phyloP scores from a whole-genome alignment of 1,140 invertebrate genomes.

The Neodiprion virginianus region DNA sequence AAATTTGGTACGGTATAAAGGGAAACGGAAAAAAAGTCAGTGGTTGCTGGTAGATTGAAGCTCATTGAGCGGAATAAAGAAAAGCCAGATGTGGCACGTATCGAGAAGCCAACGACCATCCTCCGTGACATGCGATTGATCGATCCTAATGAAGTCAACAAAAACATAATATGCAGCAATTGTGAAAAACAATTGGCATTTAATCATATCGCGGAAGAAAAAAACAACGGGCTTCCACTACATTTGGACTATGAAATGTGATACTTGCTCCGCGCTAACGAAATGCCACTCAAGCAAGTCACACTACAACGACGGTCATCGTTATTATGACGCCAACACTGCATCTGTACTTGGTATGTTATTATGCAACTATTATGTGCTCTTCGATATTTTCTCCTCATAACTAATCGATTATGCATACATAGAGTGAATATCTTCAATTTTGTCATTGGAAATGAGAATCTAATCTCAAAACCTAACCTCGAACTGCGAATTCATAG shows the following conservation, averaged over 20 bases:
- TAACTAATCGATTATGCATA: not conserved
- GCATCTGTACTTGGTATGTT: conserved; percentile 12
- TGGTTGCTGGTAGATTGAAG: too few species aligned
- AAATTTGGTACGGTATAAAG: too few species aligned
- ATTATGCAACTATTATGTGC: conserved; percentile 12
- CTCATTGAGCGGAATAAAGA: too few species aligned
- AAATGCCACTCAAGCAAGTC: conserved; percentile 11
- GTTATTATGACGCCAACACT: conserved; percentile 13
- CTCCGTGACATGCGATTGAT: conserved; percentile 13
- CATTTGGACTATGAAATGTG: conserved; percentile 7
- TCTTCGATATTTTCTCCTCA: not conserved
- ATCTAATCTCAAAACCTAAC: too few species aligned
- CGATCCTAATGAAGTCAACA: conserved; percentile 11
- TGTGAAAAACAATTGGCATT: not conserved
- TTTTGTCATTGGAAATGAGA: too few species aligned
- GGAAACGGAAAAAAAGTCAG: too few species aligned
- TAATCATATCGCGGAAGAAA: not conserved
- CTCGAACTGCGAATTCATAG: too few species aligned
- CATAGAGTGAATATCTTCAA: not conserved
- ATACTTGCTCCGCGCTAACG: not conserved
- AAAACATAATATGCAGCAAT: conserved; percentile 12
- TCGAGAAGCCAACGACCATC: conserved; percentile 9
- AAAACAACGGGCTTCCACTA: conserved; percentile 2
- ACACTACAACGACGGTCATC: conserved; percentile 11
- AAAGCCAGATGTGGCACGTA: not conserved